phyloP scores from a whole-genome alignment of 2,797 vertebrate species.

The Zenarchopterus dispar region DNA sequence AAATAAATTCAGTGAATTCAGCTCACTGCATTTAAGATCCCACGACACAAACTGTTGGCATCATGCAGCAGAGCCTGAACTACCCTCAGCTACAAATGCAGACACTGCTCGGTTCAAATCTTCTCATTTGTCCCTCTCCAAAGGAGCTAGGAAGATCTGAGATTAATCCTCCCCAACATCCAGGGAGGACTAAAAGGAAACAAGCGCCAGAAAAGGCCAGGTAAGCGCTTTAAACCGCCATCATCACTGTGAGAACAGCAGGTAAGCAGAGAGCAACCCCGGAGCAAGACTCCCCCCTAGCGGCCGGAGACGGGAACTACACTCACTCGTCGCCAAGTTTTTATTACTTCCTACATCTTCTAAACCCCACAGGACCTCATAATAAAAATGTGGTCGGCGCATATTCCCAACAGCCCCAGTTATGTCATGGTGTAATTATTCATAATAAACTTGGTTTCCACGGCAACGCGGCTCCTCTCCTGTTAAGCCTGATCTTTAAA shows the following conservation, averaged over 20 bases:
- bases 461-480: constrained; percentile 23
- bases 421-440: constrained; percentile 39
- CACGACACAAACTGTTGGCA: constrained; percentile 21
- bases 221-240: constrained; percentile 62
- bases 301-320: constrained; percentile 8
- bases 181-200: constrained; percentile 25
- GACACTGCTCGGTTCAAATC: constrained; percentile 29
- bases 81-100: constrained; percentile 28
- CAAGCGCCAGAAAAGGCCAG: constrained; percentile 48
- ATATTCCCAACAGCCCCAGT: neutral
- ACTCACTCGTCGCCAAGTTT: neutral
- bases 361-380: neutral
- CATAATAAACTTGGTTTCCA: constrained; percentile 35
- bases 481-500: neutral
- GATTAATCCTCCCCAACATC: constrained; percentile 58
- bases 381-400: constrained; percentile 11
- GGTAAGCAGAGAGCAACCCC: constrained; percentile 55
- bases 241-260: constrained; percentile 66
- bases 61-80: constrained; percentile 37
- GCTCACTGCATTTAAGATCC: constrained; percentile 11
- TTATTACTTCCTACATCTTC: too few relatives aligned
- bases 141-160: constrained; percentile 39
- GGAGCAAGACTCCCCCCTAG: constrained; percentile 70
- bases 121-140: constrained; percentile 41
- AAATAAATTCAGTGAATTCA: neutral